Evolutionary conservation across 1,140 invertebrate genomes (phyloP).

Genomic region (Holcopasites calliopsidis): DNA sequence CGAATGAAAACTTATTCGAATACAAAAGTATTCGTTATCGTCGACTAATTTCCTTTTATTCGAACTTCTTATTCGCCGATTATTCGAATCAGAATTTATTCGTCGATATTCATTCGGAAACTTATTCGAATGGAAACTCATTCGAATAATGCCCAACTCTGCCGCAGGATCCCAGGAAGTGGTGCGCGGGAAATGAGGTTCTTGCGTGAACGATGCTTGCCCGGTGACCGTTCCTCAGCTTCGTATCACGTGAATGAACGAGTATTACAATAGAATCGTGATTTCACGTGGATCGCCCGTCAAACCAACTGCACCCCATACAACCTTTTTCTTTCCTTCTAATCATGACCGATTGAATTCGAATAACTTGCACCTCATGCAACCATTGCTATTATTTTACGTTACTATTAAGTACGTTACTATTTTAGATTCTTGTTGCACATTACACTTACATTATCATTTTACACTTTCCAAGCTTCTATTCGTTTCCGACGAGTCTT

Average conservation of each 20-base stretch:
- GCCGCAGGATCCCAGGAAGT: constrained; percentile 61
- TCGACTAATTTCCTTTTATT: too few relatives aligned
- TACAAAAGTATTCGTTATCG: too few relatives aligned
- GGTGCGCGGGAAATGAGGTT: constrained; percentile 65
- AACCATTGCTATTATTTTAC: background rate
- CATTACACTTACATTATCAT: too few relatives aligned
- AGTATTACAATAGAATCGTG: background rate
- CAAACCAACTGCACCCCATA: too few relatives aligned
- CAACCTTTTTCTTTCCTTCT: background rate
- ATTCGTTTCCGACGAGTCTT: too few relatives aligned
- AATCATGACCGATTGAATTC: background rate
- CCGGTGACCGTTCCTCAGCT: constrained; percentile 12
- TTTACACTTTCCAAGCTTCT: too few relatives aligned
- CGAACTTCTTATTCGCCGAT: too few relatives aligned
- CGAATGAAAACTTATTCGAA: too few relatives aligned
- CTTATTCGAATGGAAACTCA: too few relatives aligned
- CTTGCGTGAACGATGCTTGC: constrained; percentile 66
- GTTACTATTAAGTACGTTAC: background rate
- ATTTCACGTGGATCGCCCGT: background rate
- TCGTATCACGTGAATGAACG: constrained; percentile 21
- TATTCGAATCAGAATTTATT: too few relatives aligned
- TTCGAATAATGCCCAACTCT: too few relatives aligned
- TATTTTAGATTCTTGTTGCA: background rate
- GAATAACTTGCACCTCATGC: background rate
- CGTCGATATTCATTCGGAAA: too few relatives aligned